A percentile compares a stretch with the other conserved stretches of the same genome.
Conservation (phyloP, 2,113 vertebrate species). For the Cyrtonyx montezumae region DNA sequence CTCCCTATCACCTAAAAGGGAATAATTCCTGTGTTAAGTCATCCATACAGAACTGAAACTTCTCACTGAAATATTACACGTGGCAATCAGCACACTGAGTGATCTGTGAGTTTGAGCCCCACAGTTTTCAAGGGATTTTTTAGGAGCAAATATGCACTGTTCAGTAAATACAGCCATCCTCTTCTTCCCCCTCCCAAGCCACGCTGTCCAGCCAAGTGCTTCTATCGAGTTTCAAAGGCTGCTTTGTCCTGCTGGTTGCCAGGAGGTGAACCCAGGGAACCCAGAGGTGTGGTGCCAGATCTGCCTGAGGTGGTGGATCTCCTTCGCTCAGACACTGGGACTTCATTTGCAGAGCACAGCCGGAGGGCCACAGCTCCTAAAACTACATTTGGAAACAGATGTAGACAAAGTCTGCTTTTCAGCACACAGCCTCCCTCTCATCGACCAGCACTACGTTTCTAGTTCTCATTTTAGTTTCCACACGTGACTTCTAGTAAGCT, state of each 20-base stretch:
- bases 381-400: conserved; percentile 24
- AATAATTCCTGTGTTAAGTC: neutral
- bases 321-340: neutral
- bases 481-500: neutral
- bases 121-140: conserved; percentile 33
- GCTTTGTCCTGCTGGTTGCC: neutral
- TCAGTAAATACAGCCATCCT: neutral
- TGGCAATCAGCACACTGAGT: neutral
- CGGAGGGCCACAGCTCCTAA: conserved; percentile 18
- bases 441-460: neutral
- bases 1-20: neutral
- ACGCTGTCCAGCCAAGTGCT: neutral
- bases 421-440: conserved; percentile 7
- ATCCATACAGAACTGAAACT: neutral
- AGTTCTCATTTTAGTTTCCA: conserved; percentile 19
- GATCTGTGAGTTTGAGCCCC: neutral
- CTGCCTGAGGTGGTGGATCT: neutral
- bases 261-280: neutral
- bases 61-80: neutral
- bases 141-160: conserved; percentile 15
- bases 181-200: neutral
- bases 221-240: neutral
- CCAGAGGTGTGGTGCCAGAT: neutral
- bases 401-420: conserved; percentile 48
- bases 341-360: conserved; percentile 30